Base-by-base conservation (phyloP, 2,888 invertebrate species). In the Biston betularia region DNA sequence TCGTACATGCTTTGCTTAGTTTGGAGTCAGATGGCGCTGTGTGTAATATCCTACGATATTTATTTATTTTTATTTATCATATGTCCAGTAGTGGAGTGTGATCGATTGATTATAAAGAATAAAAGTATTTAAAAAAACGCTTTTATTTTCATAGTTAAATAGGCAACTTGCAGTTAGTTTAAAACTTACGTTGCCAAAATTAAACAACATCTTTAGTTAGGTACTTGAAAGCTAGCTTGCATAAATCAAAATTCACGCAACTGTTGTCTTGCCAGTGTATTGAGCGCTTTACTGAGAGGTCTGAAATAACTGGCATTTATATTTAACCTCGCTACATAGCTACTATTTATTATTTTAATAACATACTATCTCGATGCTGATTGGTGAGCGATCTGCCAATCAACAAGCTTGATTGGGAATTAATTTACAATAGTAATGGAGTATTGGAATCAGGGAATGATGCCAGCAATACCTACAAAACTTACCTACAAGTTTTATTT, bases 311-410 rank as follows among this genome's bases (percentile, higher is more conserved):
- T 82, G 83, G 84, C 71, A 58, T 48, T 63, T 63, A 77, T 83
- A 83, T 84, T 87, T 78, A 76, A 55, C 59, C 66, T 79, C 77
- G 79, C 52, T 76, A 75, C 76, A 72, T 76, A 73, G 68, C 79
- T 83, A 77, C 79, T 80, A 82, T 82, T 81, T 81, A 79, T 77
- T 85, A 83, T 86, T 87, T 88, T 84, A 86, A 88, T 84, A 84
- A 79, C 75, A 77, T 75, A 69, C 77, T 68, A 65, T 70, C 75
- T 71, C 72, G 65, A 42, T 70, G 73, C 74, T 79, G 72, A 92
- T 92, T 92, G 92, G 92, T 78, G 77, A 72, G 56, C 53, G 69
- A 74, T 70, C 78, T 74, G 62, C 92, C 92, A 93, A 92, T 92
- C 78, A 77, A 75, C 67, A 68, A 65, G 74, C 76, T 79, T 83